Conservation (phyloP, 2,888 invertebrate species). For the Spatulosminthurus flaviceps region DNA sequence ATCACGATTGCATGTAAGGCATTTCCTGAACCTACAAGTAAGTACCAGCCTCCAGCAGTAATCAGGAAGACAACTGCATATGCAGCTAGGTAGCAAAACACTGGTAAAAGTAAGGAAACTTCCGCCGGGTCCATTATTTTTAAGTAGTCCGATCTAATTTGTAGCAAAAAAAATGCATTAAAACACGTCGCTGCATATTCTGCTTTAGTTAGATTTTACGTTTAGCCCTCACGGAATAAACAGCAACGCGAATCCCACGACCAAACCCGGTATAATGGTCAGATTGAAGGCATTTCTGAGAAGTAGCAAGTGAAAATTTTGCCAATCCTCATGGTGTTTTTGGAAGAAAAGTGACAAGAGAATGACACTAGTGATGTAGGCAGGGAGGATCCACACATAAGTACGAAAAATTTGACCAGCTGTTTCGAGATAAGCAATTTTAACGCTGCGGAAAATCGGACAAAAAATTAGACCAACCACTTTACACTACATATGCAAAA, state of each 20-base stretch:
- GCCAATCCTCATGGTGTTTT: conserved; percentile 66
- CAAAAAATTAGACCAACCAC: too few relatives aligned
- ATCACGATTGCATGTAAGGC: conserved; percentile 75
- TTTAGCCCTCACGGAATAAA: conserved; percentile 58
- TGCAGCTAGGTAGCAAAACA: conserved; percentile 42
- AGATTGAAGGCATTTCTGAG: conserved; percentile 70
- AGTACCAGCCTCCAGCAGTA: conserved; percentile 69
- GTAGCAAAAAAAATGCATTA: too few relatives aligned
- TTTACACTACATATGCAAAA: too few relatives aligned
- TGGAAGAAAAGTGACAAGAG: conserved; percentile 73
- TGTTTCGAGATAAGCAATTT: conserved; percentile 52
- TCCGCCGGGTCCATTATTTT: conserved; percentile 45
- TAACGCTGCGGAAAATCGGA: conserved; percentile 24
- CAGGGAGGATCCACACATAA: conserved; percentile 74
- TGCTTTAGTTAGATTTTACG: too few relatives aligned
- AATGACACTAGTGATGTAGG: conserved; percentile 75
- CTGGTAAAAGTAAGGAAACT: conserved; percentile 41
- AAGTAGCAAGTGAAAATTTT: conserved; percentile 70
- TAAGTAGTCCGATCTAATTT: conserved; percentile 48
- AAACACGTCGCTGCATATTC: neutral
- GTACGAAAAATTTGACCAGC: conserved; percentile 72
- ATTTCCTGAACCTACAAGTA: conserved; percentile 76
- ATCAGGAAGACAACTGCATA: conserved; percentile 68
- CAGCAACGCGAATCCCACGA: conserved; percentile 63
- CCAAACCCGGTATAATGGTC: conserved; percentile 69